Percentiles rank a stretch among this genome's conserved stretches.
These are phyloP conservation scores for Panurus biarmicus DNA, from an alignment of 2,113 vertebrate genomes.

Conservation along the genomic window DNA sequence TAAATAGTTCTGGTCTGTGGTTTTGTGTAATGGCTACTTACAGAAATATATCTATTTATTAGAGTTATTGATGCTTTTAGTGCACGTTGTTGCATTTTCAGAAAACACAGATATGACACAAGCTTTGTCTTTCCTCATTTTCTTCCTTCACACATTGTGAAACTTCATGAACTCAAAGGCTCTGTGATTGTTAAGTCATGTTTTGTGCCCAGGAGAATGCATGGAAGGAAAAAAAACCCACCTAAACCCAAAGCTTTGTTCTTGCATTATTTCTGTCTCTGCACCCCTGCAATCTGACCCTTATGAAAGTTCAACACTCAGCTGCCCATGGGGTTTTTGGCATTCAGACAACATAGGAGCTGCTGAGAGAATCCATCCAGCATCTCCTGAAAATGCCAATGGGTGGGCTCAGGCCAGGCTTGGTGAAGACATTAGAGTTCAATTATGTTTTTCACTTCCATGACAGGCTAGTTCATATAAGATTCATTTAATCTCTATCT, in stretches of 20 bases:
- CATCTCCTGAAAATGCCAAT: not conserved
- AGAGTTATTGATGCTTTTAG: not conserved
- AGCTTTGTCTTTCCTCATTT: not conserved
- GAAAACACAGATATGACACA: not conserved
- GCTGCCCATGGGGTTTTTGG: not conserved
- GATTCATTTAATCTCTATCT: not conserved
- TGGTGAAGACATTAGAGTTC: not conserved
- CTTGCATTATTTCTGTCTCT: not conserved
- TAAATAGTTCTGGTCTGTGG: not conserved
- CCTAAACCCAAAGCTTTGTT: not conserved
- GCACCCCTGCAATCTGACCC: not conserved
- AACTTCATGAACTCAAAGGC: not conserved
- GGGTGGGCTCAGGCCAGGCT: not conserved
- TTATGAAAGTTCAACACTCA: not conserved
- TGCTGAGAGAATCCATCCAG: not conserved
- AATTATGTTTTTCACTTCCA: not conserved
- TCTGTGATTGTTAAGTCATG: not conserved
- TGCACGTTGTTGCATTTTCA: not conserved
- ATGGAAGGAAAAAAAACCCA: not conserved
- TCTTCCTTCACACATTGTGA: not conserved
- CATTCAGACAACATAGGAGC: not conserved
- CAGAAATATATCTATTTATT: not conserved
- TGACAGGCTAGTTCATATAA: not conserved
- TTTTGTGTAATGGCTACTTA: not conserved
- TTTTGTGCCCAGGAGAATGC: not conserved